A percentile compares a stretch with the other conserved stretches of the same genome.
Conservation (phyloP, 2,888 invertebrate species). For the Baccha elongata region DNA sequence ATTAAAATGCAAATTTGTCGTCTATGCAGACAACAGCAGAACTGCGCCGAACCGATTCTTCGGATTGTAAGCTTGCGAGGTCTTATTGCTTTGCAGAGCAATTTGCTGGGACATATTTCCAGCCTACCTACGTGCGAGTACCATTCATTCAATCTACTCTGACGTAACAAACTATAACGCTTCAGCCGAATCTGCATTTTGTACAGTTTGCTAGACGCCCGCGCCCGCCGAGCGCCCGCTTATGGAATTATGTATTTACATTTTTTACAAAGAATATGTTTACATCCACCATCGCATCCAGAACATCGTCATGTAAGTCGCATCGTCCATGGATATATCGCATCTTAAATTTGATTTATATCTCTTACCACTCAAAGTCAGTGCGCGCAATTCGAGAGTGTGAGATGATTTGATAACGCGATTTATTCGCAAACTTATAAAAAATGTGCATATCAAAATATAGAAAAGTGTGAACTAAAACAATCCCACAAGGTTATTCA, state of each 20-base stretch:
- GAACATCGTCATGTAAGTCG: not conserved
- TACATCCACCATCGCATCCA: slow-evolving; percentile 20
- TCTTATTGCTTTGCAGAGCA: slow-evolving; percentile 60
- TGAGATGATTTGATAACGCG: slow-evolving; percentile 66
- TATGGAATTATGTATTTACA: slow-evolving; percentile 67
- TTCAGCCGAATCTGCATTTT: slow-evolving; percentile 66
- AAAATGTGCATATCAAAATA: slow-evolving; percentile 55
- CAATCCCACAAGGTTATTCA: slow-evolving; percentile 30
- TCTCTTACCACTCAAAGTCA: slow-evolving; percentile 50
- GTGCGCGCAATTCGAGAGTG: slow-evolving; percentile 40
- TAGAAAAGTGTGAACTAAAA: slow-evolving; percentile 33
- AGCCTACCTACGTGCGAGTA: slow-evolving; percentile 50
- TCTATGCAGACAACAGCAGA: slow-evolving; percentile 47
- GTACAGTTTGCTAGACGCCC: slow-evolving; percentile 51
- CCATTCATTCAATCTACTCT: slow-evolving; percentile 34
- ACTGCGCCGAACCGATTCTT: slow-evolving; percentile 41
- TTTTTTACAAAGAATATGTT: slow-evolving; percentile 55
- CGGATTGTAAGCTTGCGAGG: slow-evolving; percentile 1
- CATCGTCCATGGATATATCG: slow-evolving; percentile 2
- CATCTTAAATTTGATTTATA: slow-evolving; percentile 62
- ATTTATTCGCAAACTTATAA: slow-evolving; percentile 48
- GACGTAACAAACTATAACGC: slow-evolving; percentile 67
- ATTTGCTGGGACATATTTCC: slow-evolving; percentile 66
- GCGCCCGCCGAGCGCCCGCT: slow-evolving; percentile 53
- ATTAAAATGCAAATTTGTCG: slow-evolving; percentile 74